Evolutionary conservation across 2,113 vertebrate genomes (phyloP).

Genomic region (Gambusia holbrooki): DNA sequence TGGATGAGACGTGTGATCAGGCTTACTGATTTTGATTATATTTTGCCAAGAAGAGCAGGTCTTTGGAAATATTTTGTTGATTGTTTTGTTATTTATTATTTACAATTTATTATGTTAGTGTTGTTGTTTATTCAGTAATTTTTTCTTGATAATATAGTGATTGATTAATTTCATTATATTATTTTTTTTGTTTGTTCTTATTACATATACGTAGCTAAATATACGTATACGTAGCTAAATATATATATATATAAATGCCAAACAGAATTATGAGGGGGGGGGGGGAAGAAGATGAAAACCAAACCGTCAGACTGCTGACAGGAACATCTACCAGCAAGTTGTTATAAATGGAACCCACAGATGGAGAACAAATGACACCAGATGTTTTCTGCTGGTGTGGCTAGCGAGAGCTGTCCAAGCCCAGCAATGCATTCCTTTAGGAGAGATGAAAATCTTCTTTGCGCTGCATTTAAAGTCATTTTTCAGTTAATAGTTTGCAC

Average conservation of each 20-base stretch:
- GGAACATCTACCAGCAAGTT: constrained; percentile 8
- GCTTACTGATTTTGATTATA: background rate
- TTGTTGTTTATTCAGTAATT: background rate
- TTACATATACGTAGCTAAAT: background rate
- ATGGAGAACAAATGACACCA: constrained; percentile 35
- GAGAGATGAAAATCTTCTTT: constrained; percentile 12
- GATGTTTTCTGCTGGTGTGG: constrained; percentile 29
- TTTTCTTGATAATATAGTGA: background rate
- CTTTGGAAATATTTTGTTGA: background rate
- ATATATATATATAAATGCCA: background rate
- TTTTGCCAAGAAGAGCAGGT: background rate
- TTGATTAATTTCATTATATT: background rate
- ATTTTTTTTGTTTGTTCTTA: background rate
- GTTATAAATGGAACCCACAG: constrained; percentile 32
- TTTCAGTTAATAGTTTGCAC: background rate
- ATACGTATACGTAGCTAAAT: too few species aligned
- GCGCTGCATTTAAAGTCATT: background rate
- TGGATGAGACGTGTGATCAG: background rate
- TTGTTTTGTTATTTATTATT: too few species aligned
- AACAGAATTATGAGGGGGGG: background rate
- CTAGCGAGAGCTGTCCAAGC: constrained; percentile 14
- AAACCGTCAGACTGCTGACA: background rate
- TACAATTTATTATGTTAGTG: background rate
- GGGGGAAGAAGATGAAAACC: constrained; percentile 1
- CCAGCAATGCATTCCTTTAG: constrained; percentile 3